These are phyloP conservation scores for Trachemys scripta DNA, from an alignment of 2,113 vertebrate genomes.

Conservation along the genomic window DNA sequence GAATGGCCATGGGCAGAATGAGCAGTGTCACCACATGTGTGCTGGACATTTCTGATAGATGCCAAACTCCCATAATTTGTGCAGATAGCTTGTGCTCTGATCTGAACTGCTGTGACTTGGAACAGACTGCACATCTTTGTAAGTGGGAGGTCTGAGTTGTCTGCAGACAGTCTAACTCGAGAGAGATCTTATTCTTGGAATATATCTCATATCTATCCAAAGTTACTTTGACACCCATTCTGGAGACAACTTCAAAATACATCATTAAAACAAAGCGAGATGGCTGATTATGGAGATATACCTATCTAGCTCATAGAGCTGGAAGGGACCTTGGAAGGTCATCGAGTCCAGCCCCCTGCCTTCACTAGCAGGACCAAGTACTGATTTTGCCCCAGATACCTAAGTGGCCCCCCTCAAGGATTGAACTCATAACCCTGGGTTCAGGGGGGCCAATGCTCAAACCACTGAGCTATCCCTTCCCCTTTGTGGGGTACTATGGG, in stretches of 20 bases:
- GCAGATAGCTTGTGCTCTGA: constrained; percentile 65
- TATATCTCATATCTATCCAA: constrained; percentile 71
- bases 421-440: no score
- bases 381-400: no score
- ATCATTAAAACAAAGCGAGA: constrained; percentile 64
- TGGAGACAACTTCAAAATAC: constrained; percentile 66
- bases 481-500: not conserved
- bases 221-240: constrained; percentile 75
- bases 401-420: no score
- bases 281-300: constrained; percentile 33
- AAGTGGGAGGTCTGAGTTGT: constrained; percentile 72
- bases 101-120: constrained; percentile 54
- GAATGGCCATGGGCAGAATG: constrained; percentile 60
- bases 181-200: constrained; percentile 69
- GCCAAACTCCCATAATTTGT: constrained; percentile 52
- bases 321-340: no score
- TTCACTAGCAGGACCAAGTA: no score
- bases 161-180: constrained; percentile 72
- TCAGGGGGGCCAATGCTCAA: no score
- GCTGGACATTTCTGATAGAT: constrained; percentile 59
- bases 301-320: no score
- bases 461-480: not conserved
- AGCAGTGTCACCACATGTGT: constrained; percentile 25
- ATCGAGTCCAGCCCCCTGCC: no score
- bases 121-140: constrained; percentile 53